A percentile compares a stretch with the other conserved stretches of the same genome.
These are phyloP conservation scores for Neogobius melanostomus DNA, from an alignment of 2,113 vertebrate genomes.

Conservation along the genomic window DNA sequence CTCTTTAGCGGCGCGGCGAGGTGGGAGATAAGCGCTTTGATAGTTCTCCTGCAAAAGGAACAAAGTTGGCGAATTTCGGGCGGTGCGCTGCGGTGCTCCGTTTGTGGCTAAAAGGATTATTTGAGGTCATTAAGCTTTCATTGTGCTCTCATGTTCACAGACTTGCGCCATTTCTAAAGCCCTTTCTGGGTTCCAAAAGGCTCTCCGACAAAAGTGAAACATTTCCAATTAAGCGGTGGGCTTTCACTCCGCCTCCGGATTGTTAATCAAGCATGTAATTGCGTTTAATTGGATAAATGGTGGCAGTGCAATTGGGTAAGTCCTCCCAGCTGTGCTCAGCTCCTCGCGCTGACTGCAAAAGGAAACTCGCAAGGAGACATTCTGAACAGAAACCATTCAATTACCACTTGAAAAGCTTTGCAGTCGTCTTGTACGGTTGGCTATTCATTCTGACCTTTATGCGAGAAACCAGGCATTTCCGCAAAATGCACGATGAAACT, in stretches of 20 bases:
- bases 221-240: conserved; percentile 28
- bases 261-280: conserved; percentile 43
- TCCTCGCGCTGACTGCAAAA: conserved; percentile 3
- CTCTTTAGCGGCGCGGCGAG: neutral
- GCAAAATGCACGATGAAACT: neutral
- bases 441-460: conserved; percentile 11
- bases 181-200: conserved; percentile 4
- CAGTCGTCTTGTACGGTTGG: neutral
- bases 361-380: neutral
- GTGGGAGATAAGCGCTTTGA: conserved; percentile 15
- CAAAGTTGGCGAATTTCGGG: conserved; percentile 9
- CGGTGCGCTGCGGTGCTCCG: neutral
- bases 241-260: conserved; percentile 29
- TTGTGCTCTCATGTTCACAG: conserved; percentile 14
- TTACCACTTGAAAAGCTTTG: conserved; percentile 1
- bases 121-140: conserved; percentile 7
- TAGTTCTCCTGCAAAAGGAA: conserved; percentile 4
- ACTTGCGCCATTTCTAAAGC: neutral
- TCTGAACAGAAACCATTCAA: neutral
- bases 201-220: conserved; percentile 20
- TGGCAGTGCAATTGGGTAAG: conserved; percentile 29
- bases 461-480: neutral
- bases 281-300: conserved; percentile 50
- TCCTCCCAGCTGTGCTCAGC: conserved; percentile 28
- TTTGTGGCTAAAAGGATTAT: conserved; percentile 19